These are phyloP conservation scores for Acheta domesticus DNA, from an alignment of 2,888 invertebrate genomes.

Conservation along the genomic window DNA sequence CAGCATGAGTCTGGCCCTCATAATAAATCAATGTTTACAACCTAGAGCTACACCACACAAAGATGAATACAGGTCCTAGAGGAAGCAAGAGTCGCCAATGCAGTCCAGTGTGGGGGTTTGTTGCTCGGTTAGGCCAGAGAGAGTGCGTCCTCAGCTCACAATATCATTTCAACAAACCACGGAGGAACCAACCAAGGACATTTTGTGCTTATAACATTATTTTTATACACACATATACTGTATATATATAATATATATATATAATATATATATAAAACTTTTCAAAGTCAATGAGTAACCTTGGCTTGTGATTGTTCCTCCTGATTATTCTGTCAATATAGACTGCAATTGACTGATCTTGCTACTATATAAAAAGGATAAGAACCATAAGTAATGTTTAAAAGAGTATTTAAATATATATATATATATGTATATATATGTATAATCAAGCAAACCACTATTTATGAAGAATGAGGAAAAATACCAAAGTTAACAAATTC, in stretches of 20 bases:
- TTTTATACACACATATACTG: slow-evolving; percentile 19
- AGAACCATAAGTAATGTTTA: slow-evolving; percentile 36
- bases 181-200: slow-evolving; percentile 29
- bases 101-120: slow-evolving; percentile 34
- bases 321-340: slow-evolving; percentile 23
- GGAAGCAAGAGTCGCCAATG: slow-evolving; percentile 39
- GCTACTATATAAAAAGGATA: slow-evolving; percentile 38
- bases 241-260: slow-evolving; percentile 12
- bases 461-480: slow-evolving; percentile 38
- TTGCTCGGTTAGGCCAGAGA: slow-evolving; percentile 34
- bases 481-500: slow-evolving; percentile 39
- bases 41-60: slow-evolving; percentile 40
- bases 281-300: slow-evolving; percentile 19
- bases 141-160: slow-evolving; percentile 1
- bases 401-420: slow-evolving; percentile 39
- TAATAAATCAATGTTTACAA: slow-evolving; percentile 38
- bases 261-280: slow-evolving; percentile 3
- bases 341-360: slow-evolving; percentile 40
- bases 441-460: slow-evolving; percentile 39
- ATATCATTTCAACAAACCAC: slow-evolving; percentile 22
- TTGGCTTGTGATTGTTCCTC: slow-evolving; percentile 20
- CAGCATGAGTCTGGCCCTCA: slow-evolving; percentile 38
- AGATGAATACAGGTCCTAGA: slow-evolving; percentile 39
- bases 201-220: slow-evolving; percentile 34
- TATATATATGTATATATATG: slow-evolving; percentile 37